A percentile compares a stretch with the other conserved stretches of the same genome.
Conservation (phyloP, 1,140 invertebrate genomes). For the Rhopalosiphum maidis region DNA sequence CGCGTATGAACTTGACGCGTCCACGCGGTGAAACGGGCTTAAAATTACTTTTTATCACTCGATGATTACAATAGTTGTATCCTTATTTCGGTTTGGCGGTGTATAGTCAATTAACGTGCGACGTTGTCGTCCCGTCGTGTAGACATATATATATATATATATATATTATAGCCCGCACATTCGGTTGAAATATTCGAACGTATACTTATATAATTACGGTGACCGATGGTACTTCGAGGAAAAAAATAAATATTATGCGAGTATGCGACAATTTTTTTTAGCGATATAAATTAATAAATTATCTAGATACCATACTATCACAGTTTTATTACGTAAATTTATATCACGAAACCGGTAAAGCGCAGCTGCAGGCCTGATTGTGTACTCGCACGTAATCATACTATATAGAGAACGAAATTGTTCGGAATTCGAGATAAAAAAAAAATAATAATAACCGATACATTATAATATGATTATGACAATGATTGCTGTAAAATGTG, state of each 20-base stretch:
- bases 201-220: not conserved
- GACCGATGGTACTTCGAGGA: not conserved
- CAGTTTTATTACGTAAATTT: not conserved
- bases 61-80: not conserved
- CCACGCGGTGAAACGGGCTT: not conserved
- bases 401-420: not conserved
- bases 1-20: too few relatives aligned
- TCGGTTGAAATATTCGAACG: not conserved
- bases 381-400: not conserved
- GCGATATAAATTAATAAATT: too few relatives aligned
- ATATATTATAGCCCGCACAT: not conserved
- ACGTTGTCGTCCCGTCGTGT: not conserved
- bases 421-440: not conserved
- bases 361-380: not conserved
- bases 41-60: not conserved
- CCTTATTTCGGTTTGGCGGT: not conserved
- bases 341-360: not conserved
- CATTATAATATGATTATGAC: not conserved
- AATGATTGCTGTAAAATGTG: not conserved
- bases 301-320: too few relatives aligned
- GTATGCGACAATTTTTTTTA: not conserved
- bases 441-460: not conserved
- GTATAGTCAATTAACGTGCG: not conserved
- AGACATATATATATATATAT: not conserved
- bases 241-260: not conserved